Evolutionary conservation across 2,797 vertebrate genomes (phyloP), one percentile per base, ranked within the genome.

Genomic region (Diplodus sargus): DNA sequence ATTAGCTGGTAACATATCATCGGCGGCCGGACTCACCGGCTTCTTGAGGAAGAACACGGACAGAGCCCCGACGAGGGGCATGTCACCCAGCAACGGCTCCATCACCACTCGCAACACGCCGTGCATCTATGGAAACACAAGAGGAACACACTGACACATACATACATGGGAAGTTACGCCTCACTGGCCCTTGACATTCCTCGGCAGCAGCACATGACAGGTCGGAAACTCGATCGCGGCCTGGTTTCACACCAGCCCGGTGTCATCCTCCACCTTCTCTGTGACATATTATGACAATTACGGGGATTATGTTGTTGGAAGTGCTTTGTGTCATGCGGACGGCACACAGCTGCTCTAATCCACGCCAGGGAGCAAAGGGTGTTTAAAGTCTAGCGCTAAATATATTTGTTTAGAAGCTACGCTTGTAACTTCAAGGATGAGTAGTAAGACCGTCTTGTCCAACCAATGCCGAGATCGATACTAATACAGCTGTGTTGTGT

Each of bases 21-120:
- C 12, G 20, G 56, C 5, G 0, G 56, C 4, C 53, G 28, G 53
- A 95, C 97, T 98, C 92, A 99, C 98, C 56, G 98, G 98, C 81
- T 97, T 99, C 93, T 98, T 97, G 81, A 99, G 96, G 91, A 99
- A 99, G 94, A 98, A 99, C 78, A 99, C n/a, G 2, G 98, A 98
- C 59, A 99, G 79, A 4, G 97, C 97, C 91, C 98, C 98, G 58
- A 99, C 92, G 12, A 99, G 94, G 23, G 98, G 98, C 94, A 99
- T 95, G 74, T 99, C 96, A 74, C 98, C 97, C 88, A 99, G 96
- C 88, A 99, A 80, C 4, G 98, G 98, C 83, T 99, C 98, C 95
- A 99, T 93, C 86, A 99, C 96, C 87, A 99, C 97, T 18, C 98
- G 95, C 95, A 99, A 91, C 62, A 97, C 96, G 12, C 98, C 98